Evolutionary conservation across 2,797 vertebrate genomes (phyloP).

Genomic region (Columba guinea): DNA sequence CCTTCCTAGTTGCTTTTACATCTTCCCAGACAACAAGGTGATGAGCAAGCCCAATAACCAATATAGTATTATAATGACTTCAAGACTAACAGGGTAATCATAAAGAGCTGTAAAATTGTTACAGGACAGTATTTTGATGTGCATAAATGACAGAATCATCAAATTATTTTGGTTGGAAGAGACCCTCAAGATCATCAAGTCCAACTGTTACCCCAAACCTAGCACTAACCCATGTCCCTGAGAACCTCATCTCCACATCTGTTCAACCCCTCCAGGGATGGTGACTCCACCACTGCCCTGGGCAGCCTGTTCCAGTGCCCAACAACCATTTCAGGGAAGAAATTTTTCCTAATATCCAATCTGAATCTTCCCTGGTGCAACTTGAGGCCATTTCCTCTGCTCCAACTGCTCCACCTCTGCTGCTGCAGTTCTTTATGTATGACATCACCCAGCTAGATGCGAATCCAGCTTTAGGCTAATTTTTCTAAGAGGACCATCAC

Average conservation of each 20-base stretch:
- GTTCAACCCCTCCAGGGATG: too few relatives aligned
- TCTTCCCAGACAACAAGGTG: neutral
- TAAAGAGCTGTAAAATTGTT: neutral
- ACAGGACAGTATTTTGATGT: neutral
- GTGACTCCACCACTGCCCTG: too few relatives aligned
- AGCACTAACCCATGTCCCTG: too few relatives aligned
- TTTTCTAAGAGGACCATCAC: neutral
- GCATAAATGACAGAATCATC: neutral
- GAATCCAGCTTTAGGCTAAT: neutral
- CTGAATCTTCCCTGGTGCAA: too few relatives aligned
- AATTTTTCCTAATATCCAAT: too few relatives aligned
- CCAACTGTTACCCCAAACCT: too few relatives aligned
- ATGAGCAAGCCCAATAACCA: neutral
- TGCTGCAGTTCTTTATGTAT: neutral
- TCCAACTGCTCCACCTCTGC: neutral
- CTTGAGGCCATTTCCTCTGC: too few relatives aligned
- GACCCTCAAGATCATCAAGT: too few relatives aligned
- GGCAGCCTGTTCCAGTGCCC: too few relatives aligned
- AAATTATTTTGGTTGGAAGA: too few relatives aligned
- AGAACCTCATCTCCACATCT: too few relatives aligned
- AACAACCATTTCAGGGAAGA: too few relatives aligned
- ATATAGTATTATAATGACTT: neutral
- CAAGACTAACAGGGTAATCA: neutral
- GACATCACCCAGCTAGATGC: neutral
- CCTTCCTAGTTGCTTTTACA: neutral